Percentiles rank a stretch among this genome's conserved stretches.
These are phyloP conservation scores for Periparus ater DNA, from an alignment of 2,797 vertebrate genomes.

Conservation along the genomic window DNA sequence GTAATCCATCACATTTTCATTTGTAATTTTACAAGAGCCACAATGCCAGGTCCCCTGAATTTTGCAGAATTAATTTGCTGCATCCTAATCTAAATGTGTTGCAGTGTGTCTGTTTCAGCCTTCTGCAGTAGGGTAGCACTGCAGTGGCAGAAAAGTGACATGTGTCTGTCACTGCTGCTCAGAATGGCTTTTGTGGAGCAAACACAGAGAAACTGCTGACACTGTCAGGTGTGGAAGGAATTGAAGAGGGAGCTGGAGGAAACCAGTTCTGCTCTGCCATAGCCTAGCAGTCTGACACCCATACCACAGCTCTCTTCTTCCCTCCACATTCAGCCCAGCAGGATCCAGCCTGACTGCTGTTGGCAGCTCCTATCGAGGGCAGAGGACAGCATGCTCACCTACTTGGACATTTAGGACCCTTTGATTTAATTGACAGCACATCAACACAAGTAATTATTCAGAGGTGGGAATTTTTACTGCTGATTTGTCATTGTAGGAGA, in stretches of 20 bases:
- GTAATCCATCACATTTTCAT: not conserved
- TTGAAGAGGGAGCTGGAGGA: not conserved
- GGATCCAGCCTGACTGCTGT: not conserved
- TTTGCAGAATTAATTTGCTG: not conserved
- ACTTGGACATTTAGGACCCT: not conserved
- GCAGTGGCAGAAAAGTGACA: fast-evolving
- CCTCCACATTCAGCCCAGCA: not conserved
- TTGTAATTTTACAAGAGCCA: not conserved
- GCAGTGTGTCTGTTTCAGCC: not conserved
- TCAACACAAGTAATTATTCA: not conserved
- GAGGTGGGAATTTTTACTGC: not conserved
- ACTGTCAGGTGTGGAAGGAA: not conserved
- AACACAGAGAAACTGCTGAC: not conserved
- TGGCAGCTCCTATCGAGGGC: not conserved
- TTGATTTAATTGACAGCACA: not conserved
- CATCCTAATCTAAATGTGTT: not conserved
- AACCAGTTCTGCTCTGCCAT: not conserved
- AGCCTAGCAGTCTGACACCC: not conserved
- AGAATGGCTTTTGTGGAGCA: not conserved
- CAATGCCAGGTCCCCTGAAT: not conserved
- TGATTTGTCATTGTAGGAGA: not conserved
- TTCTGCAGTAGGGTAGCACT: not conserved
- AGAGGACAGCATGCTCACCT: not conserved
- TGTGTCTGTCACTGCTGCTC: not conserved
- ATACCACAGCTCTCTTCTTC: not conserved